Evolutionary conservation across 2,113 vertebrate genomes (phyloP).

Genomic region (Rhinoderma darwinii): DNA sequence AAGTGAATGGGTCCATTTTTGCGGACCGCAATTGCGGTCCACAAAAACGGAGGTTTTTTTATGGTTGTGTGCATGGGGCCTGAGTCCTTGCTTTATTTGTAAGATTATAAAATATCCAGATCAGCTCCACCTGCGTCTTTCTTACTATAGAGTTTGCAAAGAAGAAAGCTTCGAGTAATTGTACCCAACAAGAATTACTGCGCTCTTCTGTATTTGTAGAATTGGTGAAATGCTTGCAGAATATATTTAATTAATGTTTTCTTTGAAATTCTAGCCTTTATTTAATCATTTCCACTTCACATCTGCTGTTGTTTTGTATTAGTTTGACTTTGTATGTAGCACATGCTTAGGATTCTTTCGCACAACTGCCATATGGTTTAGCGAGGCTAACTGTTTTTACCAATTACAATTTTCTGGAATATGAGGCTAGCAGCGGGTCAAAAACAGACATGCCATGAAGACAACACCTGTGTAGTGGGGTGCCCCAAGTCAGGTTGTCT

Average conservation of each 20-base stretch:
- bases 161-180: constrained; percentile 23
- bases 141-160: neutral
- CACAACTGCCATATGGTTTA: neutral
- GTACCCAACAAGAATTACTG: constrained; percentile 26
- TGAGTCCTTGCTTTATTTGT: neutral
- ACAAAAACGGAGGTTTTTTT: no score
- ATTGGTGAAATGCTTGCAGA: constrained; percentile 16
- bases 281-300: constrained; percentile 20
- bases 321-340: constrained; percentile 16
- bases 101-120: neutral
- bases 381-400: neutral
- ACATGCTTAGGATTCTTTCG: neutral
- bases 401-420: neutral
- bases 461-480: neutral
- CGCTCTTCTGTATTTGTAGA: constrained; percentile 24
- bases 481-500: neutral
- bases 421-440: neutral
- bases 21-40: no score
- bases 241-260: constrained; percentile 47
- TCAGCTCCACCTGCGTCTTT: neutral
- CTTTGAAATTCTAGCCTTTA: constrained; percentile 16
- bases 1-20: no score
- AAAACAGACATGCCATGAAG: neutral
- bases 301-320: constrained; percentile 37
- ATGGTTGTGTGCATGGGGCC: no score